These are phyloP conservation scores for Acipenser oxyrinchus DNA, from an alignment of 2,797 vertebrate species.

Conservation along the genomic window DNA sequence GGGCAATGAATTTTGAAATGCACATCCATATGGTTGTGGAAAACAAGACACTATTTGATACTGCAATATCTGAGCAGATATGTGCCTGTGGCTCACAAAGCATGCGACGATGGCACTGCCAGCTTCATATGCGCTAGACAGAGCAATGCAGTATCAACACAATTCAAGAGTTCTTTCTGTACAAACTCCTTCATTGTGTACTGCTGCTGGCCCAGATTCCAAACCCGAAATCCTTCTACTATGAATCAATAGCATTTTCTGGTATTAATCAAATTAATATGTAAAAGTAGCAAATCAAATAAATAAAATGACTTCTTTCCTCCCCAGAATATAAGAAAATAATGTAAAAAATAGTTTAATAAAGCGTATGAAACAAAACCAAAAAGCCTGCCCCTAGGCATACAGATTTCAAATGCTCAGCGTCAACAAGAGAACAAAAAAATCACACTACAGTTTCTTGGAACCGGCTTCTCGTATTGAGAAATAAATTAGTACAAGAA, in stretches of 20 bases:
- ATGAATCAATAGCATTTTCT: not conserved
- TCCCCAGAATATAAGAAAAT: conserved; percentile 13
- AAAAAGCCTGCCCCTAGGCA: conserved; percentile 38
- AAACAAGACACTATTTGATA: not conserved
- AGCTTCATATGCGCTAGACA: not conserved
- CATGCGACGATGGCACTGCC: not conserved
- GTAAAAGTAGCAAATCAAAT: conserved; percentile 12
- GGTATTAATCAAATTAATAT: not conserved
- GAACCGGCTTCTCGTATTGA: conserved; percentile 48
- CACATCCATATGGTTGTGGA: not conserved
- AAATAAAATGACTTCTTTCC: conserved; percentile 5
- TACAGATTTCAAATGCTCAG: conserved; percentile 60
- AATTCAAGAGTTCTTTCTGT: no score
- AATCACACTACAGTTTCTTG: conserved; percentile 30
- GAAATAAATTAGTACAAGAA: conserved; percentile 25
- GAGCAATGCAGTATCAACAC: not conserved
- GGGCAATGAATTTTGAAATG: not conserved
- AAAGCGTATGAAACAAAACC: conserved; percentile 54
- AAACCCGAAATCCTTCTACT: no score
- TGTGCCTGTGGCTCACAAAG: not conserved
- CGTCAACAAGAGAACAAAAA: conserved; percentile 49
- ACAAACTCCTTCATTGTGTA: no score
- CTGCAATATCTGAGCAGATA: not conserved
- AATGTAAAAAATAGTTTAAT: conserved; percentile 67
- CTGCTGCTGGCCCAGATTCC: no score